Conservation (phyloP, 2,888 invertebrate species). For the Enchytraeus crypticus region DNA sequence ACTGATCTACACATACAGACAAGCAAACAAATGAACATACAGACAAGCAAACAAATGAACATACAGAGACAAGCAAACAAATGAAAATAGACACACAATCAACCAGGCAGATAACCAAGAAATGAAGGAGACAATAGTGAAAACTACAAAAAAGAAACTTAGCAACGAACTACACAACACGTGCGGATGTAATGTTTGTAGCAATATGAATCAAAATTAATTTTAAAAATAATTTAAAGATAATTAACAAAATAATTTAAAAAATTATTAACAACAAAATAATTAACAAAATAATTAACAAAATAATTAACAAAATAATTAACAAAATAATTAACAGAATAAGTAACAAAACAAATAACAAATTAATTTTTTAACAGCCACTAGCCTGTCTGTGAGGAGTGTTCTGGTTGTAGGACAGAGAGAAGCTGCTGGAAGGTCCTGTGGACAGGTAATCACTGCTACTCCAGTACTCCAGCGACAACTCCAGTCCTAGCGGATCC, state of each 20-base stretch:
- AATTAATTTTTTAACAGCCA: not conserved
- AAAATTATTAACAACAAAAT: not conserved
- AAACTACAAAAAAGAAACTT: too few relatives aligned
- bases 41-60: not conserved
- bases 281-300: not conserved
- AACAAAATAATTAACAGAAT: not conserved
- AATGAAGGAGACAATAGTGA: too few relatives aligned
- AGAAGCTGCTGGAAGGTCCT: conserved; percentile 10
- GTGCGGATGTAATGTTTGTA: too few relatives aligned
- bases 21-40: not conserved
- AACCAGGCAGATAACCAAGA: too few relatives aligned
- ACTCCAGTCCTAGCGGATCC: conserved; percentile 62
- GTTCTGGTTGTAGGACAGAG: conserved; percentile 36
- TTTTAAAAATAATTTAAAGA: not conserved
- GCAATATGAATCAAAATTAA: not conserved
- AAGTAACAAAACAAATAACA: not conserved
- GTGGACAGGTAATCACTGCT: conserved; percentile 40
- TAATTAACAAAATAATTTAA: not conserved
- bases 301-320: not conserved
- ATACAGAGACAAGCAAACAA: not conserved
- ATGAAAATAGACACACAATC: too few relatives aligned
- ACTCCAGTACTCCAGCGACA: conserved; percentile 76
- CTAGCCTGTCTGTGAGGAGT: conserved; percentile 49
- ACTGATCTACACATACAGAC: conserved; percentile 33
- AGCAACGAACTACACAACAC: too few relatives aligned